Conservation (phyloP, 2,888 invertebrate genomes). For the Xylophagus ater region DNA sequence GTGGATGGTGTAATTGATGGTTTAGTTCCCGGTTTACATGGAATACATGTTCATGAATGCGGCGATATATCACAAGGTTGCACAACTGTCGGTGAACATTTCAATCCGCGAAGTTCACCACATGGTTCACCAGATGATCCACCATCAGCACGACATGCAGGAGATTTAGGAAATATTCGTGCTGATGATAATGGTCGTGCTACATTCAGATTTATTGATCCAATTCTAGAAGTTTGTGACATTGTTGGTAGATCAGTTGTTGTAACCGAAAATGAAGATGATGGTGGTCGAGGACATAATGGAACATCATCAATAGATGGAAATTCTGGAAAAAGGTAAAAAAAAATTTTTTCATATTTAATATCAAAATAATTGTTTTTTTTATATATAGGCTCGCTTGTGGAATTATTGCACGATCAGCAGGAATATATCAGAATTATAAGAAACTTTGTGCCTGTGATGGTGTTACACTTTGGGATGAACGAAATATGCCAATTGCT, state of each 20-base stretch:
- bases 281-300: constrained; percentile 45
- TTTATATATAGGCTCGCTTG: constrained; percentile 53
- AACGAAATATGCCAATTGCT: constrained; percentile 48
- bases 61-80: constrained; percentile 58
- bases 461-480: constrained; percentile 83
- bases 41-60: constrained; percentile 51
- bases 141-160: constrained; percentile 44
- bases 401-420: constrained; percentile 80
- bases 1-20: constrained; percentile 81
- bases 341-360: neutral
- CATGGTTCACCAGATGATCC: constrained; percentile 43
- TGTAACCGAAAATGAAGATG: constrained; percentile 51
- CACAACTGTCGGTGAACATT: constrained; percentile 50
- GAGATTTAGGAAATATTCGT: constrained; percentile 53
- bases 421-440: constrained; percentile 75
- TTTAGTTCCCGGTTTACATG: constrained; percentile 47
- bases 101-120: constrained; percentile 42
- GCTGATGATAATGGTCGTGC: constrained; percentile 53
- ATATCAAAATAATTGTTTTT: neutral
- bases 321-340: constrained; percentile 50
- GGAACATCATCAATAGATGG: constrained; percentile 48
- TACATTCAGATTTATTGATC: constrained; percentile 51
- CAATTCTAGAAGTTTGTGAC: constrained; percentile 53
- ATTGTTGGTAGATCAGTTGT: constrained; percentile 71
- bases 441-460: constrained; percentile 85